Evolutionary conservation across 2,113 vertebrate species (phyloP).

Genomic region (Arothron firmamentum): DNA sequence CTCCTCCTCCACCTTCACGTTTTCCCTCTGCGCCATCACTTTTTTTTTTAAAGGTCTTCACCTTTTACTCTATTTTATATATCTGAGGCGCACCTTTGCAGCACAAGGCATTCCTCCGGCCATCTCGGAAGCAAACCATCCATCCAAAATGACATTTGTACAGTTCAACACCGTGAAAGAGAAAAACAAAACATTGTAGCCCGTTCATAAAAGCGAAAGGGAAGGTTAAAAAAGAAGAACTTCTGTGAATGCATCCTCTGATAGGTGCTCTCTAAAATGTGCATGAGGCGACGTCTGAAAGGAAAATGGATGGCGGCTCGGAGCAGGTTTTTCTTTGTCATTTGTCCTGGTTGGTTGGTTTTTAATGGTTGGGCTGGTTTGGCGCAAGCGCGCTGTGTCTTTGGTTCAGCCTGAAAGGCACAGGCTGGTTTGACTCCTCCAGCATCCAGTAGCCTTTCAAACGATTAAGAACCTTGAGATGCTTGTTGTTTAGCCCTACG

Average conservation of each 20-base stretch:
- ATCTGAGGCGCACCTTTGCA: neutral
- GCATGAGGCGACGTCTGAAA: neutral
- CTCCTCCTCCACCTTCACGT: too few relatives aligned
- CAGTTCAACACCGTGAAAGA: neutral
- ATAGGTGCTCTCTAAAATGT: neutral
- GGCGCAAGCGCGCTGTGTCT: too few relatives aligned
- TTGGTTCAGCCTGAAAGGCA: too few relatives aligned
- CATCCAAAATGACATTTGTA: slow-evolving; percentile 31
- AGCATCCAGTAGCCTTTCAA: too few relatives aligned
- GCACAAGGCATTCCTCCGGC: neutral
- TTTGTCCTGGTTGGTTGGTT: too few relatives aligned
- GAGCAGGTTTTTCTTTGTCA: too few relatives aligned
- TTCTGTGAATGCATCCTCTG: neutral
- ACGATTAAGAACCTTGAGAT: too few relatives aligned
- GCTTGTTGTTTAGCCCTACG: too few relatives aligned
- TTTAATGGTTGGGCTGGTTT: too few relatives aligned
- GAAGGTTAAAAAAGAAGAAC: neutral
- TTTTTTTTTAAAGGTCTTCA: too few relatives aligned
- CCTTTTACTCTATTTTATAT: slow-evolving; percentile 1
- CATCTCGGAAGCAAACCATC: slow-evolving; percentile 3
- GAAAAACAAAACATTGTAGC: neutral
- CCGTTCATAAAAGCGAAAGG: neutral
- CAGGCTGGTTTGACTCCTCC: too few relatives aligned
- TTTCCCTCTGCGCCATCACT: too few relatives aligned
- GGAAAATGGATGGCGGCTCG: neutral